Base-by-base conservation (phyloP, 2,888 invertebrate species). In the Epistrophe eligans region DNA sequence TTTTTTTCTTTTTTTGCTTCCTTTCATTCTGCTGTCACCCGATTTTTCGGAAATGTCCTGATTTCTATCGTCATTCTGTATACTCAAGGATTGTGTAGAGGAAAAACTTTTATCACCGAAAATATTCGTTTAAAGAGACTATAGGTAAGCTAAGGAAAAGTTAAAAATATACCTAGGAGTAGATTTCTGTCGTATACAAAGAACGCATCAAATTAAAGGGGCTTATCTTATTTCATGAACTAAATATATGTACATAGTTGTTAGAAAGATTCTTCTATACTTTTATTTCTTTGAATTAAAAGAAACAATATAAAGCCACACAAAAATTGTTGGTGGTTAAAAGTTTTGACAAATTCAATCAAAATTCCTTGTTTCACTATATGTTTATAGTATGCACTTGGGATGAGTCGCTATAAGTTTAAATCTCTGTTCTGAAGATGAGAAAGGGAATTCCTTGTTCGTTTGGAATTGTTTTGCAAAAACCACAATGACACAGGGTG, bases 311-410 rank as follows among this genome's bases (percentile, higher is more conserved):
- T 32, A n/a, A 76, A 57, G 40, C 76, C 71, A 52, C 76, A 55
- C 19, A 55, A 82, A 67, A 35, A 82, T 66, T 50, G 13, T 82
- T 72, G 67, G 67, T 58, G 43, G 58, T 35, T 48, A 35, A 84
- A 80, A 84, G 52, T 81, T 84, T 77, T 77, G 55, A 45, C 67
- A 32, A 76, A 72, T 84, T 80, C 77, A 80, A 84, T 84, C 84
- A 84, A 70, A 84, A 80, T 77, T 80, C 74, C 38, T 80, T 60
- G 58, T 45, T 50, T n/a, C 38, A 17, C 58, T 72, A 19, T 35
- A 6, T 35, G 35, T 55, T 28, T 9, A 43, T n/a, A 0, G 7
- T 1, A 24, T 24, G 24, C 3, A 3, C 24, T 24, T 45, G 48
- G 11, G n/a, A 7, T 3, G 4, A 4, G 17, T 24, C 24, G 24